phyloP scores from a whole-genome alignment of 2,888 invertebrate genomes.

The Tetramorium bicarinatum region DNA sequence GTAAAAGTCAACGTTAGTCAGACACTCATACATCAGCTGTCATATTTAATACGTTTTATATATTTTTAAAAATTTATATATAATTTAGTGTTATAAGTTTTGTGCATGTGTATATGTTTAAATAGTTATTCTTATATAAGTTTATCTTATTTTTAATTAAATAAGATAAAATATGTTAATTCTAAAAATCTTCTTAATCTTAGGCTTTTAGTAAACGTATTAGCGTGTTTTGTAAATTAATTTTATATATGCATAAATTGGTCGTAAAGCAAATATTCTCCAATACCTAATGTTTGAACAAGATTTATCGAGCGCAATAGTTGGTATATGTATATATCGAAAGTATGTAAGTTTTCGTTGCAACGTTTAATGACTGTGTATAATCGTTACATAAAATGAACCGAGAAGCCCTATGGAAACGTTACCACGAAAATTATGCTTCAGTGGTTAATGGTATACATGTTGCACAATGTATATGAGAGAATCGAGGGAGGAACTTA shows the following conservation, averaged over 20 bases:
- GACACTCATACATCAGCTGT: neutral
- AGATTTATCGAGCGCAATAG: neutral
- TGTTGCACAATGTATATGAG: neutral
- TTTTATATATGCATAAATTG: neutral
- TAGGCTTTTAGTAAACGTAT: neutral
- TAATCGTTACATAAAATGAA: slow-evolving; percentile 39
- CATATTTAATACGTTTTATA: neutral
- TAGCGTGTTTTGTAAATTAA: neutral
- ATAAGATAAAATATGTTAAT: neutral
- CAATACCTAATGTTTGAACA: slow-evolving; percentile 15
- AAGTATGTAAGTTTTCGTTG: neutral
- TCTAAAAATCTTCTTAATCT: neutral
- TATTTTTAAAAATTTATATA: neutral
- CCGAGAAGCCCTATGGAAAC: neutral
- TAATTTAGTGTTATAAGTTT: neutral
- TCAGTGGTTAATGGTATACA: neutral
- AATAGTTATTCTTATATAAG: neutral
- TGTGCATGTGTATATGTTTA: neutral
- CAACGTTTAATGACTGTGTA: slow-evolving; percentile 16
- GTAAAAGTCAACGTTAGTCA: neutral
- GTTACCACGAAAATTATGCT: slow-evolving; percentile 30
- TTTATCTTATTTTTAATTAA: neutral
- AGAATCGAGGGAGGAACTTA: neutral
- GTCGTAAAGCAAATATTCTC: neutral
- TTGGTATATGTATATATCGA: neutral